Conservation (phyloP, 1,140 invertebrate genomes). For the Vanessa tameamea region DNA sequence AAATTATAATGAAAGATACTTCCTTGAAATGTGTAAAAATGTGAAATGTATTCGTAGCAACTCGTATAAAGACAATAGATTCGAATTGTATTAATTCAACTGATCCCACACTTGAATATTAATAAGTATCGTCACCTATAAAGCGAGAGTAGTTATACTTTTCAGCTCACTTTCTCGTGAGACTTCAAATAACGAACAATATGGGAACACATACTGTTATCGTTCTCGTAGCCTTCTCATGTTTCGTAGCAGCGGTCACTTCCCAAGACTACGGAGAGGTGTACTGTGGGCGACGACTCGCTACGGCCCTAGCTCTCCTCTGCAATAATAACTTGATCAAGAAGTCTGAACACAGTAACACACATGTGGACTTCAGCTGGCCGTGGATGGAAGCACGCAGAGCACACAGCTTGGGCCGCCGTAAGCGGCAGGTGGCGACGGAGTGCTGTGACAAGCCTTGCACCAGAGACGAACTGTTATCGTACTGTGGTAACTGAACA, state of each 20-base stretch:
- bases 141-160: neutral
- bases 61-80: too few species aligned
- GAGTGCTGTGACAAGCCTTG: slow-evolving; percentile 45
- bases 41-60: too few species aligned
- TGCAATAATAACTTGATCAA: slow-evolving; percentile 36
- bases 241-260: slow-evolving; percentile 14
- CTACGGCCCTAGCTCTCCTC: slow-evolving; percentile 30
- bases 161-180: slow-evolving; percentile 4
- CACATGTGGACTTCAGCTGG: slow-evolving; percentile 9
- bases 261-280: slow-evolving; percentile 32
- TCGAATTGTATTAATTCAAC: too few species aligned
- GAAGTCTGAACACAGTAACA: slow-evolving; percentile 2
- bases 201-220: slow-evolving; percentile 17
- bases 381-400: slow-evolving; percentile 30
- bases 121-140: too few species aligned
- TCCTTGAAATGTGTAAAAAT: too few species aligned
- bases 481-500: slow-evolving; percentile 30
- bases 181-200: neutral
- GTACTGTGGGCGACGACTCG: slow-evolving; percentile 42
- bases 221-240: slow-evolving; percentile 11
- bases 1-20: too few species aligned
- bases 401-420: slow-evolving; percentile 31
- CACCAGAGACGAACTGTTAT: slow-evolving; percentile 26
- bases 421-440: slow-evolving; percentile 39
- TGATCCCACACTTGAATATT: too few species aligned